phyloP scores from a whole-genome alignment of 1,140 invertebrate species.

The silkworm (Bombyx mori) region ASM3026992v2 NC_085123.1:9469501-9470000 shows the following conservation, averaged over 20 bases:
- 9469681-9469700: no score
- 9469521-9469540: no score
- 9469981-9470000: conserved; percentile 15
- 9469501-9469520: no score
- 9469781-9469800: no score
- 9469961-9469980: conserved; percentile 32
- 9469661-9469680: conserved; percentile 7
- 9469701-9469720: no score
- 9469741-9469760: no score
- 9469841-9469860: no score
- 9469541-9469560: no score
- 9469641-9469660: conserved; percentile 31
- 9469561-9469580: conserved; percentile 39
- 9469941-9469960: conserved; percentile 22
- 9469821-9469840: no score
- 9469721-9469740: no score
- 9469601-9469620: conserved; percentile 42
- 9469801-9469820: no score
- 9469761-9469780: no score
- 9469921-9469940: conserved; percentile 43
- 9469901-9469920: conserved; percentile 15
- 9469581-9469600: conserved; percentile 45
- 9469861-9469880: neutral
- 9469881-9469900: neutral
- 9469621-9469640: conserved; percentile 32